These are phyloP conservation scores for Murina feae DNA, from an alignment of 2,113 vertebrate species.

Conservation along the genomic window DNA sequence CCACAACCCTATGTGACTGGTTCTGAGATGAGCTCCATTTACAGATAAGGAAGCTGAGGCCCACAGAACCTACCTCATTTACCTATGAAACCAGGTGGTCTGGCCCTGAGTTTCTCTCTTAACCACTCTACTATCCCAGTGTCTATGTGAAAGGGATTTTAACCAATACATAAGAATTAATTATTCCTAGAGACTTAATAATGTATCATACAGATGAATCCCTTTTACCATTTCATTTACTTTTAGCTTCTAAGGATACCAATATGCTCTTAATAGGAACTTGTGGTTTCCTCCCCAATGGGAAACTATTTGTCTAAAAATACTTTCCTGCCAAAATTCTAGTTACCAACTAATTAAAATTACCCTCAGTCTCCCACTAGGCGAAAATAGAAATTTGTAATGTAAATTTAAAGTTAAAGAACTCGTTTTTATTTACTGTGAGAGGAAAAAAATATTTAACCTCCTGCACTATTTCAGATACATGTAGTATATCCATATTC, in stretches of 20 bases:
- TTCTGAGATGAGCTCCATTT: not conserved
- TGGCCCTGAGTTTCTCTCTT: not conserved
- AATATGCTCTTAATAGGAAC: not conserved
- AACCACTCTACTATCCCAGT: not conserved
- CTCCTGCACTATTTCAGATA: not conserved
- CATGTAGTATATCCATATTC: not conserved
- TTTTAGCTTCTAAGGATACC: conserved; percentile 18
- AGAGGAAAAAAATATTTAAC: not conserved
- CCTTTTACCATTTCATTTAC: conserved; percentile 23
- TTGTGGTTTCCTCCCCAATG: not conserved
- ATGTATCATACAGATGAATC: not conserved
- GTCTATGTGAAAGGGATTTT: conserved; percentile 3
- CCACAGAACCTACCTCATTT: not conserved
- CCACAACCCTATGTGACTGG: rapidly evolving
- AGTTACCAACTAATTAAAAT: conserved; percentile 54
- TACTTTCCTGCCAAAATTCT: conserved; percentile 27
- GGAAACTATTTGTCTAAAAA: conserved; percentile 54
- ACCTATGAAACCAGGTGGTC: not conserved
- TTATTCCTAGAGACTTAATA: conserved; percentile 19
- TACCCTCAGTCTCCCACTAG: not conserved
- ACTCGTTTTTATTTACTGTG: not conserved
- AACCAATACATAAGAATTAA: not conserved
- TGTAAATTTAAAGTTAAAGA: conserved; percentile 26
- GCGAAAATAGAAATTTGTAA: not conserved
- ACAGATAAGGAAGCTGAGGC: not conserved